Evolutionary conservation across 1,140 invertebrate species (phyloP), one percentile per base, ranked within the genome.

Genomic region (Drosophila miranda): DNA sequence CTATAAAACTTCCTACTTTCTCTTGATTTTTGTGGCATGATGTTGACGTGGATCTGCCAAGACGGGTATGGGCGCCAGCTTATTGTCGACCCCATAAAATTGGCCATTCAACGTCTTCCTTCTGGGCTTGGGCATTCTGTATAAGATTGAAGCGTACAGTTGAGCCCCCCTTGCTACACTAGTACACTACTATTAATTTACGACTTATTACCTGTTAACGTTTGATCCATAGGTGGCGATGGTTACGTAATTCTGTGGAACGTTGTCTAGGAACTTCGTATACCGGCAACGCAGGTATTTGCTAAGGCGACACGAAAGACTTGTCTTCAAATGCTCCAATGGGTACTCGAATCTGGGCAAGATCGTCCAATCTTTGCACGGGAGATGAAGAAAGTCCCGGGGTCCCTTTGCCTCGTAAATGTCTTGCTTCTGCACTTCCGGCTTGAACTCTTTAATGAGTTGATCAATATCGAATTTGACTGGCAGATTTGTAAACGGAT

Each of bases 51-150:
- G 80, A 66, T 79, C 86, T 2, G 34, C 55, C 7, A 63, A 51
- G 0, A 38, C 45, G 0, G 86, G 86, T 50, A 86, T 73, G 2
- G 86, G 86, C 1, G 86, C 86, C 16, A 89, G 54, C 51, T 89
- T 89, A 52, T 76, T 71, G 44, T 89, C 86, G 4, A 79, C 68
- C 0, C 86, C 80, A 58, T 86, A 89, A 21, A 89, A 89, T 43
- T 89, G 60, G 0, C 86, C 86, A 51, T 81, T 89, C 3, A 89
- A 30, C 6, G 69, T 66, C 41, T 79, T 89, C 13, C 77, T 58
- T 48, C 81, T 58, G 42, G 86, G 86, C 21, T 56, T 75, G 1
- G 82, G 81, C 70, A 74, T 67, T 46, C 81, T 84, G 19, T 43
- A 81, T 84, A 23, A 21, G 23, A 23, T 11, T 2, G 14, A 5